These are phyloP conservation scores for Drosophila bocqueti DNA, from an alignment of 1,140 invertebrate species.

Conservation along the genomic window DNA sequence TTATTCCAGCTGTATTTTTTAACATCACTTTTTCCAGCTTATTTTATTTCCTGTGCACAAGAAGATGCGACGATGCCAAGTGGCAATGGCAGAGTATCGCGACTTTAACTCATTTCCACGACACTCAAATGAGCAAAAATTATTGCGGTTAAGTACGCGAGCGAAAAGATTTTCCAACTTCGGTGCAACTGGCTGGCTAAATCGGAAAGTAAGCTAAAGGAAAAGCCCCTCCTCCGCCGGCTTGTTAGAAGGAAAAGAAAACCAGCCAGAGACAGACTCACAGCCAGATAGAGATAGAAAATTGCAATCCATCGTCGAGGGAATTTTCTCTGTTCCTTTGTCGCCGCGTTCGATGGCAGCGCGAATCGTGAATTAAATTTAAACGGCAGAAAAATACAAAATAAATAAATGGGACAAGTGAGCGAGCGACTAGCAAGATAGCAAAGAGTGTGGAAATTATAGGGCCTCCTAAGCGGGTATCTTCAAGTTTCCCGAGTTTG, in stretches of 20 bases:
- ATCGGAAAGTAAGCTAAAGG: conserved; percentile 76
- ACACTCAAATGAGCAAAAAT: conserved; percentile 83
- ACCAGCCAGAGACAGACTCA: conserved; percentile 1
- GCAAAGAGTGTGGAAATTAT: conserved; percentile 69
- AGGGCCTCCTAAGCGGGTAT: conserved; percentile 56
- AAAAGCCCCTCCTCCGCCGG: conserved; percentile 45
- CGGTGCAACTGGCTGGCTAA: conserved; percentile 35
- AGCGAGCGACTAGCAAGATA: conserved; percentile 43
- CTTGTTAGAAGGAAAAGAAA: conserved; percentile 51
- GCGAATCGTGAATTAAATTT: conserved; percentile 81
- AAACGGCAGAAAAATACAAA: conserved; percentile 78
- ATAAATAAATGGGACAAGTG: conserved; percentile 83
- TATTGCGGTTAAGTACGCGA: conserved; percentile 83
- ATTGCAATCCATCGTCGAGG: conserved; percentile 60
- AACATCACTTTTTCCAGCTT: accelerated
- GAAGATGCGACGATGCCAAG: conserved; percentile 56
- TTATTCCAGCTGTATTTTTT: neutral
- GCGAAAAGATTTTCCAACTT: conserved; percentile 67
- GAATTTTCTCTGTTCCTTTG: conserved; percentile 51
- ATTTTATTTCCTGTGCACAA: conserved; percentile 1
- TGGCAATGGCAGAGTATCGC: conserved; percentile 52
- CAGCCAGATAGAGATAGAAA: conserved; percentile 33
- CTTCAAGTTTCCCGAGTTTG: conserved; percentile 34
- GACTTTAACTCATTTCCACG: conserved; percentile 82
- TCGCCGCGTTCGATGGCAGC: conserved; percentile 50